phyloP scores from a whole-genome alignment of 2,888 invertebrate genomes.

The Abrostola triplasia region DNA sequence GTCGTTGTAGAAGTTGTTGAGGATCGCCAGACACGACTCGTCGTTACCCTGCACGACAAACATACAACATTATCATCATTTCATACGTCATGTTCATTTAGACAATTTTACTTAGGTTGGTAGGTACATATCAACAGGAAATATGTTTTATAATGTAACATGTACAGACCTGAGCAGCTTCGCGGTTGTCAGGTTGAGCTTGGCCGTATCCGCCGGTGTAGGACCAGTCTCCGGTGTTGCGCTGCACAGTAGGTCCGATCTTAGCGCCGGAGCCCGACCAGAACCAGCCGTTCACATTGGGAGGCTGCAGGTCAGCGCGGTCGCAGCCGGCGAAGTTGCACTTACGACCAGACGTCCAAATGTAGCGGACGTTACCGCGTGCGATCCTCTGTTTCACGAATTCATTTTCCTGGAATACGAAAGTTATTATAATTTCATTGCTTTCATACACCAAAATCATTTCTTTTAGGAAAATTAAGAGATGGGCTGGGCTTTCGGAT shows the following conservation, averaged over 20 bases:
- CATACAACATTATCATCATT: background rate
- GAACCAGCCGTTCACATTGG: slow-evolving; percentile 96
- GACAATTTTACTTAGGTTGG: too few species aligned
- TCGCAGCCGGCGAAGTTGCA: slow-evolving; percentile 97
- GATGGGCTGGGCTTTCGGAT: too few species aligned
- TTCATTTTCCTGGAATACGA: slow-evolving; percentile 91
- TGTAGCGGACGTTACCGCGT: slow-evolving; percentile 93
- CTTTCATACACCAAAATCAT: too few species aligned
- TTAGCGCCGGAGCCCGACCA: slow-evolving; percentile 98
- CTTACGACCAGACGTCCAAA: slow-evolving; percentile 97
- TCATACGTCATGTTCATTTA: too few species aligned
- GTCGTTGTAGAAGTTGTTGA: slow-evolving; percentile 97
- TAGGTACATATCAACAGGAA: background rate
- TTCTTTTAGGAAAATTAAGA: too few species aligned
- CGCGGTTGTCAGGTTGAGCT: slow-evolving; percentile 96
- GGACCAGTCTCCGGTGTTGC: slow-evolving; percentile 97
- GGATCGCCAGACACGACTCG: slow-evolving; percentile 95
- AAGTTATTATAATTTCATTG: slow-evolving; percentile 10
- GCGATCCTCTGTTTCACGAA: slow-evolving; percentile 96
- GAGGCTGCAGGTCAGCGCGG: slow-evolving; percentile 94
- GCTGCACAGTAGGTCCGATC: slow-evolving; percentile 95
- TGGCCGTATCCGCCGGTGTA: slow-evolving; percentile 96
- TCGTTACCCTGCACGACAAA: slow-evolving; percentile 92
- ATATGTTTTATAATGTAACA: slow-evolving; percentile 22
- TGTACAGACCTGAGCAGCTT: slow-evolving; percentile 93